Evolutionary conservation across 2,888 invertebrate genomes (phyloP).

Genomic region (Acronicta leporina): DNA sequence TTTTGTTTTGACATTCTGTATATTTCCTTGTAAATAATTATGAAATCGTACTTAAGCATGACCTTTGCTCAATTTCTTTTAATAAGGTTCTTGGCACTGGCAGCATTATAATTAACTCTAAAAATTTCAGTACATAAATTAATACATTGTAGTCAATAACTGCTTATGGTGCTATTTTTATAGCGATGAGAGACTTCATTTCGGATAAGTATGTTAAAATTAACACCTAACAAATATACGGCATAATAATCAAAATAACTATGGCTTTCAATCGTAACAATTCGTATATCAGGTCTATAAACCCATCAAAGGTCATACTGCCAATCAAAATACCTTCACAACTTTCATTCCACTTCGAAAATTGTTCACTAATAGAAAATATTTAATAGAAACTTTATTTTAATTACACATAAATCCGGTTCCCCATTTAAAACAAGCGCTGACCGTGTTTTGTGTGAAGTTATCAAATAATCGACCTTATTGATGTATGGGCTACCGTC

Average conservation of each 20-base stretch:
- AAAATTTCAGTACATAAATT: too few relatives aligned
- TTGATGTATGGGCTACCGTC: conserved; percentile 88
- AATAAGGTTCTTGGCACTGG: too few relatives aligned
- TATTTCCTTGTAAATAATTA: not conserved
- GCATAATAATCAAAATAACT: conserved; percentile 51
- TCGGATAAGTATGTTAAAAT: conserved; percentile 24
- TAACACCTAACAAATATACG: conserved; percentile 48
- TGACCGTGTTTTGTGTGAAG: conserved; percentile 77
- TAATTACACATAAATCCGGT: conserved; percentile 69
- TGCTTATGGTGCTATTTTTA: too few relatives aligned
- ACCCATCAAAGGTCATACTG: conserved; percentile 70
- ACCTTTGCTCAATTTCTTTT: too few relatives aligned
- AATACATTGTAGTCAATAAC: too few relatives aligned
- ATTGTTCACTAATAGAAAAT: conserved; percentile 70
- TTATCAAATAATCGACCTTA: conserved; percentile 87
- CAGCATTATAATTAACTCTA: too few relatives aligned
- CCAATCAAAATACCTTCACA: conserved; percentile 77
- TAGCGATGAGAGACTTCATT: not conserved
- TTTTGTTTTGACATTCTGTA: conserved; percentile 17
- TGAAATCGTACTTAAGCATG: too few relatives aligned
- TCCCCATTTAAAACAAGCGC: conserved; percentile 63
- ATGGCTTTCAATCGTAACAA: conserved; percentile 48
- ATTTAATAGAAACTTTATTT: conserved; percentile 76
- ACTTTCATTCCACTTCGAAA: conserved; percentile 68
- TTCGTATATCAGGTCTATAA: conserved; percentile 61